A percentile compares a stretch with the other conserved stretches of the same genome.
Conservation (phyloP, 2,888 invertebrate species). For the Galerucella calmariensis region DNA sequence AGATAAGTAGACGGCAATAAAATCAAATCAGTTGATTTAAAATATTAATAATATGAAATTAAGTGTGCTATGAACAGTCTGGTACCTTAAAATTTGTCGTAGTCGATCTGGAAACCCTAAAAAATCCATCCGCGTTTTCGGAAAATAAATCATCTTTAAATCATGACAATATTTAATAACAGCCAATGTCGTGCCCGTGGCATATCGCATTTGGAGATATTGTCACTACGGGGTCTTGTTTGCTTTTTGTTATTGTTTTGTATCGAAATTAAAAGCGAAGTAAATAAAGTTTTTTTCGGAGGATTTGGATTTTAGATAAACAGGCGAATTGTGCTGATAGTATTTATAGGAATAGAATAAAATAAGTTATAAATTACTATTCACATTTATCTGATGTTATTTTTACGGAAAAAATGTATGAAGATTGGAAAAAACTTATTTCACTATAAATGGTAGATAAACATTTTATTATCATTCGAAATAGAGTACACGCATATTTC, state of each 20-base stretch:
- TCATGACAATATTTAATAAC: conserved; percentile 34
- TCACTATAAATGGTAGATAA: too few species aligned
- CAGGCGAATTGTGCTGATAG: neutral
- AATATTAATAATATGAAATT: conserved; percentile 35
- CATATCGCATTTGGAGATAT: conserved; percentile 23
- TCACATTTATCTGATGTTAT: too few species aligned
- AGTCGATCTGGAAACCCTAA: conserved; percentile 1
- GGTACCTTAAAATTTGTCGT: conserved; percentile 30
- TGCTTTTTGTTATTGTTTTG: conserved; percentile 21
- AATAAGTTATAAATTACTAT: too few species aligned
- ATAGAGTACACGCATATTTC: too few species aligned
- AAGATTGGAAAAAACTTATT: too few species aligned
- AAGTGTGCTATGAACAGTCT: conserved; percentile 33
- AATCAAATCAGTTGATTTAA: conserved; percentile 21
- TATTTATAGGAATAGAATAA: neutral
- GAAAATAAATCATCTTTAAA: conserved; percentile 21
- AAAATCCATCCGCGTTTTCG: conserved; percentile 18
- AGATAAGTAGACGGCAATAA: conserved; percentile 23
- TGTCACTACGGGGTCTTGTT: conserved; percentile 21
- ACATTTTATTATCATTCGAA: too few species aligned
- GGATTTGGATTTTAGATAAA: too few species aligned
- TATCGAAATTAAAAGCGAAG: conserved; percentile 19
- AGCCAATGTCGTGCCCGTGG: conserved; percentile 19
- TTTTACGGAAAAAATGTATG: too few species aligned
- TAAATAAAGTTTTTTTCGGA: conserved; percentile 7